phyloP scores from a whole-genome alignment of 2,797 vertebrate species.

The Micrastur ruficollis region DNA sequence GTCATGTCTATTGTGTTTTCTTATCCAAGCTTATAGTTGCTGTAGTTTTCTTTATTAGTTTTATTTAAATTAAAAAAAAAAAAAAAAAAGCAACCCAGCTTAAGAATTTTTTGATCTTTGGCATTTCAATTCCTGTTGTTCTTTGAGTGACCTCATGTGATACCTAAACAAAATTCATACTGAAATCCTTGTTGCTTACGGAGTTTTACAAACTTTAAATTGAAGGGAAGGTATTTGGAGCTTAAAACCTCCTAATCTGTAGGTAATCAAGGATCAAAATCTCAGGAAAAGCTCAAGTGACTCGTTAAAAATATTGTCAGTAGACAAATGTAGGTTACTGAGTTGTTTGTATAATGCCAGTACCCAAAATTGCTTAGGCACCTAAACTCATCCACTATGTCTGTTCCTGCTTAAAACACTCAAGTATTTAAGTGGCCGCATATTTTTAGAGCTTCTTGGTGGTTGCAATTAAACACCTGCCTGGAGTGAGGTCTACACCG shows the following conservation, averaged over 20 bases:
- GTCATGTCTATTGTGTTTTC: background rate
- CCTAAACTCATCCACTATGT: background rate
- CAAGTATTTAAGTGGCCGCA: background rate
- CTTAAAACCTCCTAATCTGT: background rate
- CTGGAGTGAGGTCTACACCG: background rate
- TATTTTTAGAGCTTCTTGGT: background rate
- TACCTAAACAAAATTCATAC: accelerated
- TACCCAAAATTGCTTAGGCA: background rate
- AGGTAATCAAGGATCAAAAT: background rate
- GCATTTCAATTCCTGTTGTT: background rate
- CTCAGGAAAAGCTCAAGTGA: background rate
- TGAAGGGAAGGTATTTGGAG: background rate
- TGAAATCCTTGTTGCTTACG: background rate
- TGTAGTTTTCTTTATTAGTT: background rate
- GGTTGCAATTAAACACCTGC: background rate
- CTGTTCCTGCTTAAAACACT: background rate
- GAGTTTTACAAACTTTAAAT: background rate
- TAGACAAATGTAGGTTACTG: background rate
- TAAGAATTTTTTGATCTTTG: background rate
- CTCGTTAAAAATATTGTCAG: background rate
- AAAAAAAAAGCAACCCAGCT: background rate
- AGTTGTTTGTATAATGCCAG: background rate
- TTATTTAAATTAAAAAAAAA: background rate
- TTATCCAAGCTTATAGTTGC: background rate
- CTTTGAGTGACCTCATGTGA: background rate